Evolutionary conservation across 2,113 vertebrate species (phyloP), one percentile per base, ranked within the genome.

Genomic region (Hydrochoerus hydrochaeris): DNA sequence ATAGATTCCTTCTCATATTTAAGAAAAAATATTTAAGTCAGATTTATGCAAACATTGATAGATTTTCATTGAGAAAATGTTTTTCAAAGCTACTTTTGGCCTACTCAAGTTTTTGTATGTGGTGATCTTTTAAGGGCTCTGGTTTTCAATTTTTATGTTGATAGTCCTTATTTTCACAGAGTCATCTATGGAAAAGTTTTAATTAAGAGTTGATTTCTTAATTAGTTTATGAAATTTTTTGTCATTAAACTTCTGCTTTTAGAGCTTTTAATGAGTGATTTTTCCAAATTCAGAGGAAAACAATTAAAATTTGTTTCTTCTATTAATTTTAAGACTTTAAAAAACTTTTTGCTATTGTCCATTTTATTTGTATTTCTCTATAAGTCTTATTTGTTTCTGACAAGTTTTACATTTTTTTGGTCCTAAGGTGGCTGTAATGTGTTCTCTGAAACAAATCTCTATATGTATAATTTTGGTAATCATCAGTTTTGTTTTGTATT

Each of bases 31-130:
- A 87, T 88, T 95, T 87, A 78, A 87, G 71, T 91, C 58, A 90
- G 22, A 88, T 91, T 90, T 91, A 67, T 94, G 54, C 32, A 41
- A 94, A 58, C 44, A 91, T 77, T 89, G 44, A 44, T 69, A 86
- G 24, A 86, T 93, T 94, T 96, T 60, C 60, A 54, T 86, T 95
- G 75, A 95, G 83, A 93, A 93, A 96, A 63, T 95, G 7, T 32
- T 95, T 94, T 95, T 80, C 38, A 41, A 32, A 93, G 54, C 89
- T 63, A 49, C 41, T 58, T 58, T 87, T 62, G 73, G 38, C 35
- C 22, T 91, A 41, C 35, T 97, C 13, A 81, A 24, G 24, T 80
- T 94, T 86, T 78, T 30, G 4, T 20, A 10, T 52, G 16, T 80
- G 46, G 38, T 44, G 41, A 1, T 35, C 83, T 85, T 92, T 89